Conservation (phyloP, 2,888 invertebrate genomes). For the Unio pictorum region DNA sequence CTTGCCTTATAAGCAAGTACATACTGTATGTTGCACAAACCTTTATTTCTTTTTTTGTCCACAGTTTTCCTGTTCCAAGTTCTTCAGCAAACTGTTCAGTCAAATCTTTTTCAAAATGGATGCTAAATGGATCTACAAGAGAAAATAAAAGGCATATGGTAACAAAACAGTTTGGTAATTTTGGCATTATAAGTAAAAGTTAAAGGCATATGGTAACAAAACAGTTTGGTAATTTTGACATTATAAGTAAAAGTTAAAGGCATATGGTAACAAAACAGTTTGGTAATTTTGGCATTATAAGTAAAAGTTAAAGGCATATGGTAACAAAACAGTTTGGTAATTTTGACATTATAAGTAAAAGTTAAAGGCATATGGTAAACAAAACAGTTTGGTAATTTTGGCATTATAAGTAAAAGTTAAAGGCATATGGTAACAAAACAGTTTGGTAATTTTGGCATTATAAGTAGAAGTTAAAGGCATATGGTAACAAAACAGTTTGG, state of each 20-base stretch:
- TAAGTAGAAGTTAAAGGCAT: background rate
- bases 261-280: background rate
- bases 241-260: slow-evolving; percentile 20
- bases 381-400: too few species aligned
- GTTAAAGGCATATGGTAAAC: background rate
- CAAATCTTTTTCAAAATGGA: slow-evolving; percentile 62
- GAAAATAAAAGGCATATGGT: background rate
- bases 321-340: too few species aligned
- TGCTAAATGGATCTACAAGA: slow-evolving; percentile 74
- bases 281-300: slow-evolving; percentile 18
- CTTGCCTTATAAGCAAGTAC: background rate
- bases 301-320: background rate
- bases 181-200: too few species aligned
- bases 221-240: too few species aligned
- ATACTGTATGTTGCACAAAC: slow-evolving; percentile 24
- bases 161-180: too few species aligned
- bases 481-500: too few species aligned
- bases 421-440: background rate
- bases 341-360: slow-evolving; percentile 18
- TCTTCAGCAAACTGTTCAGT: slow-evolving; percentile 44
- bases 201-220: background rate
- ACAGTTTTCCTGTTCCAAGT: slow-evolving; percentile 31
- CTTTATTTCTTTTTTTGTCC: slow-evolving; percentile 49
- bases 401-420: slow-evolving; percentile 18
- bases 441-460: too few species aligned